Conservation (phyloP, 2,888 invertebrate species). For the Ennomos quercinarius region DNA sequence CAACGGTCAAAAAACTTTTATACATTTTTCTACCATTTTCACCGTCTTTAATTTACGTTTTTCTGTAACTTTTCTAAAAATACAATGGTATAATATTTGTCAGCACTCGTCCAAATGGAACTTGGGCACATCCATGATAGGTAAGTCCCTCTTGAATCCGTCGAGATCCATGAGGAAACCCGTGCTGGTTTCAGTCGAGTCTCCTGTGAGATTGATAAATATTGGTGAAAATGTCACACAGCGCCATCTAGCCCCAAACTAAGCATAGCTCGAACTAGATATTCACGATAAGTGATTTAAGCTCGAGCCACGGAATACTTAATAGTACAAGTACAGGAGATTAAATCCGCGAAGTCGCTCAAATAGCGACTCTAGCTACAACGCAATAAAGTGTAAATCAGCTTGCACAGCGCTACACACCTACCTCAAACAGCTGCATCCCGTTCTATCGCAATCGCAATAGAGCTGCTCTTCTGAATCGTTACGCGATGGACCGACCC, state of each 20-base stretch:
- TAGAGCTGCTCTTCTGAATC: no score
- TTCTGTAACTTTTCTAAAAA: background rate
- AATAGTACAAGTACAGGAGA: background rate
- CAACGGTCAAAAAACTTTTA: no score
- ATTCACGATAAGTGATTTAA: background rate
- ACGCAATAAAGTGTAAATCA: no score
- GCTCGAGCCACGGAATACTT: background rate
- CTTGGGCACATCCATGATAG: constrained; percentile 57
- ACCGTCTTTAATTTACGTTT: no score
- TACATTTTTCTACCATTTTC: no score
- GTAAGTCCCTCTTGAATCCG: constrained; percentile 56
- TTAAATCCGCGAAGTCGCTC: no score
- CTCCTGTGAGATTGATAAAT: constrained; percentile 43
- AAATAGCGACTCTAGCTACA: no score
- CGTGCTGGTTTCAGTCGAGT: constrained; percentile 52
- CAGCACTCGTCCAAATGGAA: constrained; percentile 64
- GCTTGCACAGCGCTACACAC: no score
- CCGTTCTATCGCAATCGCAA: no score
- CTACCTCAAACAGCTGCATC: no score
- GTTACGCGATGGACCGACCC: no score
- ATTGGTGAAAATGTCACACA: background rate
- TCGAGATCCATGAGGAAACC: constrained; percentile 65
- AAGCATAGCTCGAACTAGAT: no score
- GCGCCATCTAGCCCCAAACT: background rate
- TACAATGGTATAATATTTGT: constrained; percentile 14